Base-by-base conservation (phyloP, 1,140 invertebrate species). In the Pectinophora gossypiella region DNA sequence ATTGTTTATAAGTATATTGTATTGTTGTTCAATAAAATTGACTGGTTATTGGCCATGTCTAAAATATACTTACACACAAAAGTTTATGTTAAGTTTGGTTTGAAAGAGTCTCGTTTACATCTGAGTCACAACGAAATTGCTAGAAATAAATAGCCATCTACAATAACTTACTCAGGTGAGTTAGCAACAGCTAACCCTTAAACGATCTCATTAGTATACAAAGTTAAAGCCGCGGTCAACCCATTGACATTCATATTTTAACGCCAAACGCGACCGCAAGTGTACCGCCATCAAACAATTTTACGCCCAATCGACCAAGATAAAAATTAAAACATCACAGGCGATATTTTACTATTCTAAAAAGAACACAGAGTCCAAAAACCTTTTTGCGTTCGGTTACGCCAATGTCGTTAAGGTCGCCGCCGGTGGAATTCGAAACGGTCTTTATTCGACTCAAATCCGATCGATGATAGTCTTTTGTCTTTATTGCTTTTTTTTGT, bases 281-380 rank as follows among this genome's bases (percentile, higher is more conserved):
- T 72, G 68, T 64, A 65, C 62, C 67, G 61, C 72, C 58, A 66
- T 64, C 63, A 56, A 58, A 70, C 68, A 78, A 86, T 86, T 86
- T 86, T 75, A 81, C 79, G 76, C 76, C 66, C 79, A 74, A 83
- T 84, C 79, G 76, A 65, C 50, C 71, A 54, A 60, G 68, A 83
- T 84, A 78, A 82, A 75, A 83, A 84, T 83, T 79, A 82, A 82
- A 76, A 82, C 68, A 70, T 82, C 78, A 80, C 57, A 53, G 38
- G 61, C 61, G 56, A 69, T 68, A 73, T 73, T 76, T 58, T 54
- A 63, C 58, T 68, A 61, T 64, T 65, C 44, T 72, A 76, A 82
- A 81, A 78, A 60, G 56, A 53, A 63, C 40, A 65, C 67, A 32
- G 70, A 69, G 74, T 79, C 67, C 69, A 56, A 63, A 68, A 62